Evolutionary conservation across 2,113 vertebrate species (phyloP).

Genomic region (Nesoenas mayeri): DNA sequence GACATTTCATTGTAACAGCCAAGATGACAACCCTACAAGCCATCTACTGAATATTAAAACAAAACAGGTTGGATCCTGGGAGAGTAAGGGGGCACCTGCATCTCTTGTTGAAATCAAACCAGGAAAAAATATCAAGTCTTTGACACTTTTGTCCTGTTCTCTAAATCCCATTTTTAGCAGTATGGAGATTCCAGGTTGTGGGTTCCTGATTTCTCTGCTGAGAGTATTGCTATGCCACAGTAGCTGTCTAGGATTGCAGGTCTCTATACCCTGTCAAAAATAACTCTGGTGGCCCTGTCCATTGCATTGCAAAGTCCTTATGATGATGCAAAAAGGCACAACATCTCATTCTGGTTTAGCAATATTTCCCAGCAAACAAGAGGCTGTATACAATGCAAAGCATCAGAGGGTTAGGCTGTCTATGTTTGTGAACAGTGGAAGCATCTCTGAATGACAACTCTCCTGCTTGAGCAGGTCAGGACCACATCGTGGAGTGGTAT

Average conservation of each 20-base stretch:
- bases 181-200: background rate
- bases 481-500: background rate
- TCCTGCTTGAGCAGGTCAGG: background rate
- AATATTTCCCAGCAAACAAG: background rate
- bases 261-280: background rate
- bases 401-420: background rate
- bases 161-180: background rate
- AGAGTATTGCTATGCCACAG: background rate
- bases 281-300: background rate
- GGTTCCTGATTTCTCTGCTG: background rate
- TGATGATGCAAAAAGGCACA: fast-evolving
- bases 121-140: background rate
- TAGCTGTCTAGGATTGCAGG: background rate
- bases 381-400: background rate
- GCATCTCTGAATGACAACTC: background rate
- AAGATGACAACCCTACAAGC: background rate
- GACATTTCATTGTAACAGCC: background rate
- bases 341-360: background rate
- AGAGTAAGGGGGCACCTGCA: background rate
- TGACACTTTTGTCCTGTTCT: background rate
- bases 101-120: background rate
- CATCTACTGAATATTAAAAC: constrained; percentile 13
- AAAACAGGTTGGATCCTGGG: background rate
- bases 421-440: background rate
- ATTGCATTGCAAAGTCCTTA: background rate